Evolutionary conservation across 2,797 vertebrate genomes (phyloP), one percentile per base, ranked within the genome.

Genomic region (Anguilla obscura): DNA sequence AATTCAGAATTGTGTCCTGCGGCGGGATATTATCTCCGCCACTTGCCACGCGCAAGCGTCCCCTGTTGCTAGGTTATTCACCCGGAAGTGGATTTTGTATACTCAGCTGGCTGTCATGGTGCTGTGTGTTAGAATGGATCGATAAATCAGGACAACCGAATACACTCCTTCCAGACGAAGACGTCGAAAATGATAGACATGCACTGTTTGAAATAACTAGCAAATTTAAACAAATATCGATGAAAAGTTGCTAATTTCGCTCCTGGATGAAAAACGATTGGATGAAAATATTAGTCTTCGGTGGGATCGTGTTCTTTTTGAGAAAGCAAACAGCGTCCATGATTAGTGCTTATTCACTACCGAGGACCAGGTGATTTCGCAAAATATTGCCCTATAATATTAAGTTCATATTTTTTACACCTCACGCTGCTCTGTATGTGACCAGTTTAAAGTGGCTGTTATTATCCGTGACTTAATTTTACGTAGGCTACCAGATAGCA

Each of bases 51-150:
- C 71, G 79, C 91, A 89, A 50, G 94, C 93, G 94, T 96, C 93
- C 91, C 89, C 89, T 90, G 95, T 96, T 96, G 95, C 95, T 94
- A 95, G 93, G 95, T 92, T 92, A 94, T 93, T 88, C 80, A 90
- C 74, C 92, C 93, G 92, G 93, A 93, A 93, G 89, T 88, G 89
- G 80, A 85, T 80, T 76, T 83, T 90, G 85, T 83, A 85, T 87
- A 56, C 27, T 33, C 85, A 24, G 83, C 30, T 82, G 1, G 3
- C 80, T 86, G 86, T 30, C 36, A 40, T 56, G 56, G 79, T 82
- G 45, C 45, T 50, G 79, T 82, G 79, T n/a, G 24, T 45, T 79
- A 45, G 14, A 85, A 52, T 12, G 18, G 30, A 50, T 63, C 85
- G 74, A 80, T 88, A 63, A 87, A 87, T 86, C 30, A 30, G 33